These are phyloP conservation scores for Dysidea cf. avara DNA, from an alignment of 37 sponge, comb jelly and placozoan genomes.

Conservation along the genomic window DNA sequence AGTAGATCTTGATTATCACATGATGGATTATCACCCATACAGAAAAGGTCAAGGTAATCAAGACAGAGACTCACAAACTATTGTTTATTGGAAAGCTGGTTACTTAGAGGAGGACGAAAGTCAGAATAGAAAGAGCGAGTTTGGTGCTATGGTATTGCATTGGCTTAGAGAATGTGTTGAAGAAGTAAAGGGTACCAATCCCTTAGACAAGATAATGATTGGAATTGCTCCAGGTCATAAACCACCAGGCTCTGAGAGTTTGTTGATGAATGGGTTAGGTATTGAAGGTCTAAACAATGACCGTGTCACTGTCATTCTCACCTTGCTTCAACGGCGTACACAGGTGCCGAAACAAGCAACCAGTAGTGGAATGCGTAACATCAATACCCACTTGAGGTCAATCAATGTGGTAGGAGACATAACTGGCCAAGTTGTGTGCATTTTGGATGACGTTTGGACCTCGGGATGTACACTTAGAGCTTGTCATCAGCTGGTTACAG, in stretches of 20 bases:
- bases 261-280: too few relatives aligned
- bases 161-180: neutral
- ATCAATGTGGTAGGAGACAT: neutral
- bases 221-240: slow-evolving; percentile 16
- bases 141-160: neutral
- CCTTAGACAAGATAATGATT: neutral
- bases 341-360: too few relatives aligned
- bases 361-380: too few relatives aligned
- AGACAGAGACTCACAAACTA: neutral
- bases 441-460: slow-evolving; percentile 42
- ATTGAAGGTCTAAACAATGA: too few relatives aligned
- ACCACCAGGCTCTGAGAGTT: too few relatives aligned
- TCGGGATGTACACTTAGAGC: slow-evolving; percentile 34
- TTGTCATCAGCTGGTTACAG: neutral
- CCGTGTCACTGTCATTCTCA: too few relatives aligned
- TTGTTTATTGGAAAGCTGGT: neutral
- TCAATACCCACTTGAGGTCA: too few relatives aligned
- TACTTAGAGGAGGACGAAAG: too few relatives aligned
- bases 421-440: slow-evolving; percentile 14
- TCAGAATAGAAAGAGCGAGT: neutral
- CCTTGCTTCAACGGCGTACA: too few relatives aligned
- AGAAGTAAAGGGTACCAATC: neutral
- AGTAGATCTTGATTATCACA: too few relatives aligned
- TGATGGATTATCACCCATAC: slow-evolving; percentile 4
- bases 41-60: neutral